Evolutionary conservation across 2,113 vertebrate genomes (phyloP).

Genomic region (Aramus guarauna): DNA sequence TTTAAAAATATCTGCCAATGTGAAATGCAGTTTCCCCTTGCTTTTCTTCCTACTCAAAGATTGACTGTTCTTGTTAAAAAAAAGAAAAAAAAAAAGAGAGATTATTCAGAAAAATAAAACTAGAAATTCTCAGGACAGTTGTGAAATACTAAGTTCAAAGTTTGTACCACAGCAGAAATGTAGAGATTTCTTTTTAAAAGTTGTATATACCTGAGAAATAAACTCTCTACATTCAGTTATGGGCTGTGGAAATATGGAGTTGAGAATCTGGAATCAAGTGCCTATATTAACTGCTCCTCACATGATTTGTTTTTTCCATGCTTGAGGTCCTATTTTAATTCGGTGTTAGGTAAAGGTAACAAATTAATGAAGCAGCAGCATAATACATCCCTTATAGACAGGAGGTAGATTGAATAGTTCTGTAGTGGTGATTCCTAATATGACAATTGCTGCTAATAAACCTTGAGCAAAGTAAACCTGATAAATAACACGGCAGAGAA

Average conservation of each 20-base stretch:
- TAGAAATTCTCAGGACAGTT: background rate
- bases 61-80: background rate
- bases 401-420: background rate
- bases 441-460: background rate
- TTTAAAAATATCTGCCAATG: background rate
- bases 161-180: background rate
- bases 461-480: background rate
- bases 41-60: background rate
- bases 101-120: background rate
- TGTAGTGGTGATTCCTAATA: background rate
- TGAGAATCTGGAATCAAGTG: background rate
- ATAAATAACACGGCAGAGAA: background rate
- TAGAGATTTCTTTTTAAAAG: background rate
- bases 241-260: background rate
- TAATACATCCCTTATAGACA: background rate
- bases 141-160: background rate
- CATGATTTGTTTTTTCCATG: background rate
- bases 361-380: constrained; percentile 6
- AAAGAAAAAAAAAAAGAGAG: background rate
- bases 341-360: background rate
- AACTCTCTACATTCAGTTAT: background rate
- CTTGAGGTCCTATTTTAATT: constrained; percentile 1
- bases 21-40: background rate
- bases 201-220: background rate
- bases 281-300: background rate